A percentile compares a stretch with the other conserved stretches of the same genome.
Conservation (phyloP, 2,888 invertebrate genomes). For the Ischnura elegans region DNA sequence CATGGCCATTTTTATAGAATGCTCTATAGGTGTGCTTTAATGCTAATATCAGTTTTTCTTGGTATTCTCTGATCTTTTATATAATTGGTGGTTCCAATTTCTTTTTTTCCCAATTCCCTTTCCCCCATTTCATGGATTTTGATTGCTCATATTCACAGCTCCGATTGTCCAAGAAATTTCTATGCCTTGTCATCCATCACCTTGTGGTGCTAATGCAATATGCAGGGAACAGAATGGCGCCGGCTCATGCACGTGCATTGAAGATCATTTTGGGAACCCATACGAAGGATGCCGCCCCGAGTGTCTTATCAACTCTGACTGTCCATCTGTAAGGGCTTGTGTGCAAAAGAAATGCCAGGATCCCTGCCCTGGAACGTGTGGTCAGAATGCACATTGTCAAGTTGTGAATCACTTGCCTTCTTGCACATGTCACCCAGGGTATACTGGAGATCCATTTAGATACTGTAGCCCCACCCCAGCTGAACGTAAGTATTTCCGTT, state of each 20-base stretch:
- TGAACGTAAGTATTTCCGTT: slow-evolving; percentile 62
- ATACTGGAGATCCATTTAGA: slow-evolving; percentile 74
- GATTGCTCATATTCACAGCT: slow-evolving; percentile 49
- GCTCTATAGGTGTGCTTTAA: no score
- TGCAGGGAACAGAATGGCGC: slow-evolving; percentile 77
- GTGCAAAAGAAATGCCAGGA: slow-evolving; percentile 75
- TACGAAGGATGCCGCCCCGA: slow-evolving; percentile 74
- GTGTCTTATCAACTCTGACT: slow-evolving; percentile 74
- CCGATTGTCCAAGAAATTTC: slow-evolving; percentile 72
- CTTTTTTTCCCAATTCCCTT: no score
- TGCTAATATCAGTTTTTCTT: not conserved
- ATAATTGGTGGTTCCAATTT: not conserved
- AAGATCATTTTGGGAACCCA: slow-evolving; percentile 76
- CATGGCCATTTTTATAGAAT: slow-evolving; percentile 47
- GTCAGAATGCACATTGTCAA: slow-evolving; percentile 74
- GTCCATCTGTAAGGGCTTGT: slow-evolving; percentile 75
- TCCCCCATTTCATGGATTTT: slow-evolving; percentile 13
- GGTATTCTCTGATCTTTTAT: not conserved
- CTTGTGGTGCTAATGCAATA: slow-evolving; percentile 74
- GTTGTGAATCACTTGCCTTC: slow-evolving; percentile 74
- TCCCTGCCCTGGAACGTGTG: slow-evolving; percentile 74
- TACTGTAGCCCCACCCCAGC: slow-evolving; percentile 58
- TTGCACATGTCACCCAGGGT: slow-evolving; percentile 75
- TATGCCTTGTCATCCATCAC: slow-evolving; percentile 71
- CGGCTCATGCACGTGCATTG: slow-evolving; percentile 83